Base-by-base conservation (phyloP, 92 coral and sea anemone genomes). In the Epizoanthus ramosus region DNA sequence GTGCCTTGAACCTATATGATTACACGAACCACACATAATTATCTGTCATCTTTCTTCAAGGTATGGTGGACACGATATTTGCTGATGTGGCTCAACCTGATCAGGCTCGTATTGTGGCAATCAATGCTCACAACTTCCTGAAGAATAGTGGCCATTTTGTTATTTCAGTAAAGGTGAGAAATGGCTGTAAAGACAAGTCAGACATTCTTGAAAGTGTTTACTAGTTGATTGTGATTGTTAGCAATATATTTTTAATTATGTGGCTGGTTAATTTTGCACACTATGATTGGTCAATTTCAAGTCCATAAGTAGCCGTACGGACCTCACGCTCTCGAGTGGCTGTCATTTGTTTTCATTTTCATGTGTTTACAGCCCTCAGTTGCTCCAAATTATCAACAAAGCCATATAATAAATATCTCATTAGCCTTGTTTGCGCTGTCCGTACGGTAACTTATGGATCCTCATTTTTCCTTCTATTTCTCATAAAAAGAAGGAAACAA, bases 31-130 rank as follows among this genome's bases (percentile, higher is more conserved):
- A 0, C 8, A 24, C 37, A 9, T 28, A 28, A 28, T 28, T 45
- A 65, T 15, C 8, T 33, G 31, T 7, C 8, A 35, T 17, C 28
- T 3, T 25, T 18, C 58, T 85, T 64, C 33, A 41, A 96, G 99
- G 99, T 63, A 96, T 96, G 99, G 99, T 96, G 14, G 99, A 96
- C 75, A 92, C 97, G 39, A 96, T 96, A 77, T 96, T 96, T 87
- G 99, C 99, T 45, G 99, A 96, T 79, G 99, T 96, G 3, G 99
- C 99, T 68, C 99, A 96, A 84, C 99, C 99, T 64, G 99, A 96
- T 64, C 99, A 96, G 82, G 94, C 99, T 63, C 94, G 99, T 86
- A 96, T 96, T 45, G 99, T 96, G 14, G 99, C 99, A 47, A 96
- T 96, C 17, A 96, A 96, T 80, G 99, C 99, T 59, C 99, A 96